Base-by-base conservation (phyloP, 2,797 vertebrate genomes). In the Melanotaenia parkinsoni region DNA sequence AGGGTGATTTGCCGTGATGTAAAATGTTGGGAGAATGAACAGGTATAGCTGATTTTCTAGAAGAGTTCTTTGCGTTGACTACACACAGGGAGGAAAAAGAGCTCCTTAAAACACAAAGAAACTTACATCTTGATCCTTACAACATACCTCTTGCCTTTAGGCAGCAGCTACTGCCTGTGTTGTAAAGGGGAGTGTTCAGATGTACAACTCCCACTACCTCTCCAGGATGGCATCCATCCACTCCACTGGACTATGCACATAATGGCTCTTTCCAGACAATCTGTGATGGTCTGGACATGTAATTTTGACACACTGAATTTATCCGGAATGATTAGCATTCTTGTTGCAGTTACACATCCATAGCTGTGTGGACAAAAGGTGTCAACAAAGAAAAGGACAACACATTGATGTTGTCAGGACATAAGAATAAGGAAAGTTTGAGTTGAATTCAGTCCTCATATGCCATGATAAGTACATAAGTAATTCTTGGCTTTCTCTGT, bases 281-380 rank as follows among this genome's bases (percentile, higher is more conserved):
- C 87, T 81, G 75, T 83, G 82, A 89, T 90, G 86, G 85, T 89
- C 89, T 87, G 81, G 82, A 90, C 93, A 93, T 93, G 88, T 85
- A 83, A 91, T 91, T 92, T 87, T 91, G 89, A 92, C 93, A 85
- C 85, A 77, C 79, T 77, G 75, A 93, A 89, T 88, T 77, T 91
- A 89, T 92, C 91, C 79, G 82, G 84, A 85, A 67, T 86, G 84
- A 93, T 94, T 89, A 89, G 85, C 16, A 63, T 88, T 83, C 84
- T 87, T 72, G 79, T 91, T 84, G 85, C 63, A 26, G 65, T 86
- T 64, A 69, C 76, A 81, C 70, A 66, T 74, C 63, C 28, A 58
- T 47, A 79, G 47, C 38, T 63, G n/a, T 26, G 70, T 57, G 66
- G 0, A 5, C 64, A 59, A 1, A 67, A 74, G 62, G 35, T 26